phyloP scores from a whole-genome alignment of 35 echinoderm and acorn worm genomes.

The Chiridota heheva region DNA sequence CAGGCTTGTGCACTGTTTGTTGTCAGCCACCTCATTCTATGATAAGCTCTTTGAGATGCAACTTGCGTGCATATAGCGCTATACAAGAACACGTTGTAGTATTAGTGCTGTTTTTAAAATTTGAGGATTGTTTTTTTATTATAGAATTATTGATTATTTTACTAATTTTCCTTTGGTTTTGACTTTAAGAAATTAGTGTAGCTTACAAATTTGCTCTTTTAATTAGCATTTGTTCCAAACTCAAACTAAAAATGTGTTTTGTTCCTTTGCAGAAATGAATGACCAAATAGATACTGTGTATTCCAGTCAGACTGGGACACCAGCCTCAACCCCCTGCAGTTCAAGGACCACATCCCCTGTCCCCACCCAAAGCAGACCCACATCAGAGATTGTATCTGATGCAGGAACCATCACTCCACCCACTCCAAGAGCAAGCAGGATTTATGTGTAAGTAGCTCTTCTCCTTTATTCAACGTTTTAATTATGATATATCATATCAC shows the following conservation, averaged over 20 bases:
- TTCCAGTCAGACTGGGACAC: constrained; percentile 65
- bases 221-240: not conserved
- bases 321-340: constrained; percentile 56
- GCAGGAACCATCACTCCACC: constrained; percentile 90
- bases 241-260: not conserved
- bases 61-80: no score
- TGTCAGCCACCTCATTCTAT: no score
- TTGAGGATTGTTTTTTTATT: no score
- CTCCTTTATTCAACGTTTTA: not conserved
- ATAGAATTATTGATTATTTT: no score
- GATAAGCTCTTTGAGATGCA: no score
- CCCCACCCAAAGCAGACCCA: constrained; percentile 45
- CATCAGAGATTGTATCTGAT: constrained; percentile 69
- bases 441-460: constrained; percentile 52
- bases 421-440: constrained; percentile 83
- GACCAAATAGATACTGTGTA: constrained; percentile 56
- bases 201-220: not conserved
- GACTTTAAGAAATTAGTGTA: no score
- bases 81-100: no score
- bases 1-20: no score
- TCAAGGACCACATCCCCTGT: constrained; percentile 78
- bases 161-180: no score
- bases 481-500: not conserved
- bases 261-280: constrained; percentile 59
- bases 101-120: no score